Conservation (phyloP, 2,888 invertebrate genomes). For the Glyphotaelius pellucidus region DNA sequence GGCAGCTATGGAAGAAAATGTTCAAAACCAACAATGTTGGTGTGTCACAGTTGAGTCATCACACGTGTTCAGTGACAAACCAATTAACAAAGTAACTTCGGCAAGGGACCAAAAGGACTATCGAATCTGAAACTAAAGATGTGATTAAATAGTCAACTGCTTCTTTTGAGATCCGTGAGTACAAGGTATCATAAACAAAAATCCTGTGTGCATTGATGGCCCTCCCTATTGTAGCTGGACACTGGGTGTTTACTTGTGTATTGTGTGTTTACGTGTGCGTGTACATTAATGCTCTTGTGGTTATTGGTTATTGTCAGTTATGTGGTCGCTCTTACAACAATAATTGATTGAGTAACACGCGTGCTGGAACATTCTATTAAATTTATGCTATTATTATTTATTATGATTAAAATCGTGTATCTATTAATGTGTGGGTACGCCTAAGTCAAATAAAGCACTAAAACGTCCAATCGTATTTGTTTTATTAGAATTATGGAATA, state of each 20-base stretch:
- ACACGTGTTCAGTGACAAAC: too few species aligned
- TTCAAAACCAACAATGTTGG: too few species aligned
- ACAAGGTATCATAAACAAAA: too few species aligned
- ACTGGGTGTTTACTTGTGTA: not conserved
- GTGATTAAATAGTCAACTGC: too few species aligned
- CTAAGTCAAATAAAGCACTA: not conserved
- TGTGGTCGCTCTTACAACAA: not conserved
- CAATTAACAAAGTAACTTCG: too few species aligned
- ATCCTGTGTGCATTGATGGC: too few species aligned
- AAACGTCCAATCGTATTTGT: not conserved
- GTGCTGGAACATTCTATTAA: not conserved
- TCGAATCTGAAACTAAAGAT: too few species aligned
- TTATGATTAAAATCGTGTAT: not conserved
- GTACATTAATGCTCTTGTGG: not conserved
- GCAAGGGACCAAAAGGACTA: too few species aligned
- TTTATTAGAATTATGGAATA: too few species aligned
- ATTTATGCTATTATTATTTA: not conserved
- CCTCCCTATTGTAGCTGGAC: not conserved
- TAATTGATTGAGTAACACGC: conserved; percentile 25
- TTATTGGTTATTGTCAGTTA: not conserved
- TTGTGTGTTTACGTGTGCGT: not conserved
- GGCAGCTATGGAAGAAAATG: too few species aligned
- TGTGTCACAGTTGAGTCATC: too few species aligned
- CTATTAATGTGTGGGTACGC: not conserved
- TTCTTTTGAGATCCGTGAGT: too few species aligned